Base-by-base conservation (phyloP, 2,797 vertebrate genomes). In the Siniperca scherzeri region DNA sequence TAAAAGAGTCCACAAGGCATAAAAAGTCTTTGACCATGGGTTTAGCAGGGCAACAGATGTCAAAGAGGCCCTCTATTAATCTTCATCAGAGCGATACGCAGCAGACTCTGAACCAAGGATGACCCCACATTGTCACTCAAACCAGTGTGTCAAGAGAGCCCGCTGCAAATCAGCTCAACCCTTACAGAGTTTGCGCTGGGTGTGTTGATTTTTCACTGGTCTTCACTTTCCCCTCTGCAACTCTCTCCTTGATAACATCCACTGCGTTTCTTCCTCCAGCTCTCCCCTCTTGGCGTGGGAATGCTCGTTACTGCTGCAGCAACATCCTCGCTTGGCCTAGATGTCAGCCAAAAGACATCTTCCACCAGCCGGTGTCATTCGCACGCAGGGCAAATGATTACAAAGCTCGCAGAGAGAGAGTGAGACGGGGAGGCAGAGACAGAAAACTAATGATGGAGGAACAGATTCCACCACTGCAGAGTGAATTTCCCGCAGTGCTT, bases 271-370 rank as follows among this genome's bases (percentile, higher is more conserved):
- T 5, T 50, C 38, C 46, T 53, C 44, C 38, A 52, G 30, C 21
- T 25, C 40, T 52, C 42, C 7, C 46, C 60, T 44, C 19, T 33
- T 27, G 22, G 25, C 4, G 7, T 42, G n/a, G 36, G 22, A 70
- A 56, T 50, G 55, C 68, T 80, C 1, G 22, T 78, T 64, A 61
- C 19, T 10, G 44, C 61, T 27, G 71, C 44, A 40, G 62, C 33
- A 53, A 33, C 55, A 65, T 59, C 62, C 46, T 72, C 27, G 0
- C 80, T 72, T 69, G 73, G 52, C 77, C 81, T 81, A 74, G 61
- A 78, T 16, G 74, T 77, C 81, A 56, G 61, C 21, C 68, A 70
- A 42, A 60, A 56, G 78, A 56, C 33, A 57, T 55, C 67, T 52
- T 36, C 70, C 44, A 55, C 27, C 74, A 53, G 48, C 73, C 8